Evolutionary conservation across 2,888 invertebrate genomes (phyloP).

Genomic region (Macaria notata): DNA sequence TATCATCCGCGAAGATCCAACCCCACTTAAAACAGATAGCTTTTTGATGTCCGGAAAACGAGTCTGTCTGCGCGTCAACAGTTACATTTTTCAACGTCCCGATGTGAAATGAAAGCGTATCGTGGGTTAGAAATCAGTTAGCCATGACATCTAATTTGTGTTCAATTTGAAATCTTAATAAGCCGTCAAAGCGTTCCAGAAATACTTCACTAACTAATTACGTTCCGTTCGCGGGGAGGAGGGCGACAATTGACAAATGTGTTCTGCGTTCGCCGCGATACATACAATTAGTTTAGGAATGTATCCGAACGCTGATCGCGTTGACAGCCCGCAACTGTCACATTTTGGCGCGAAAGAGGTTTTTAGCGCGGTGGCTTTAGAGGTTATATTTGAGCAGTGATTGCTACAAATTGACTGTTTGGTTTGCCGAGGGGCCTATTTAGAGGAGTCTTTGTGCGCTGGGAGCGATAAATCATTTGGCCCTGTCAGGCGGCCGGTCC

Average conservation of each 20-base stretch:
- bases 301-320: conserved; percentile 62
- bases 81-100: conserved; percentile 61
- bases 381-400: conserved; percentile 63
- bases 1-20: conserved; percentile 24
- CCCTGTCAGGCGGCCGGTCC: conserved; percentile 64
- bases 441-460: conserved; percentile 69
- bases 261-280: conserved; percentile 66
- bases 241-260: conserved; percentile 80
- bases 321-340: conserved; percentile 57
- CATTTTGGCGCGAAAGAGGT: conserved; percentile 63
- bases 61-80: conserved; percentile 64
- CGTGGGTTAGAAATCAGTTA: conserved; percentile 69
- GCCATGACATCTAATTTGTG: conserved; percentile 79
- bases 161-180: conserved; percentile 80
- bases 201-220: conserved; percentile 77
- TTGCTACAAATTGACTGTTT: conserved; percentile 70
- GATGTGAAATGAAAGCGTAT: conserved; percentile 42
- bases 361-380: conserved; percentile 55
- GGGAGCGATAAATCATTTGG: conserved; percentile 72
- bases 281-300: conserved; percentile 77
- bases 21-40: conserved; percentile 54
- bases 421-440: conserved; percentile 69
- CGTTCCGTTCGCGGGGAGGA: conserved; percentile 59
- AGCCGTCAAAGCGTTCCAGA: conserved; percentile 78
- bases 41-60: conserved; percentile 76